Evolutionary conservation across 2,888 invertebrate species (phyloP), one percentile per base, ranked within the genome.

Genomic region (Galerucella calmariensis): DNA sequence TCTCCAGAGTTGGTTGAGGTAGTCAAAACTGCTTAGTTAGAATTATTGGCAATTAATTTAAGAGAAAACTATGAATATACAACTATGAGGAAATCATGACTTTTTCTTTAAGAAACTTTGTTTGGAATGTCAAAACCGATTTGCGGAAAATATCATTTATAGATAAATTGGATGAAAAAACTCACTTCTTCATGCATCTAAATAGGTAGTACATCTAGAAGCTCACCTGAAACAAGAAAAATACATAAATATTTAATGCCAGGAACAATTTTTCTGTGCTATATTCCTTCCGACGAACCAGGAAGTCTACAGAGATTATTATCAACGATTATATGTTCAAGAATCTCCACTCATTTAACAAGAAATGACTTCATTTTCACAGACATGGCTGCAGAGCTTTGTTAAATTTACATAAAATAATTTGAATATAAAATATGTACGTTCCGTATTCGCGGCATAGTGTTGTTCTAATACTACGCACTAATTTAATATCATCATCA

Each of bases 361-460:
- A 20, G 20, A 56, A 16, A 56, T 20, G 10, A 16, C 56, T 56
- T 56, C 16, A 56, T 56, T 56, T 56, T 56, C 56, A 16, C 56
- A 56, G 20, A 56, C 16, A 20, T 56, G 0, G 20, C 56, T 56
- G 9, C 16, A 56, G 56, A 56, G 10, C 2, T 16, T 56, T 10
- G 16, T 56, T 9, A 56, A 56, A 56, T 56, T 56, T 56, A 16
- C 56, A 56, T 56, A 56, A 56, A 9, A 56, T 56, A 56, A 56
- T 56, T 56, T 56, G 56, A 20, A 56, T 16, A 56, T 56, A 20
- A 56, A 56, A 48, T 12, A 35, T 35, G 35, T 35, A 35, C 35
- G 5, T 35, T 35, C 35, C 6, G 35, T 35, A 35, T 35, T 35
- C 35, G 35, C 35, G 35, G 35, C 8, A 35, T 35, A 8, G 8